phyloP scores from a whole-genome alignment of 2,888 invertebrate genomes.

The Gnatocerus cornutus region DNA sequence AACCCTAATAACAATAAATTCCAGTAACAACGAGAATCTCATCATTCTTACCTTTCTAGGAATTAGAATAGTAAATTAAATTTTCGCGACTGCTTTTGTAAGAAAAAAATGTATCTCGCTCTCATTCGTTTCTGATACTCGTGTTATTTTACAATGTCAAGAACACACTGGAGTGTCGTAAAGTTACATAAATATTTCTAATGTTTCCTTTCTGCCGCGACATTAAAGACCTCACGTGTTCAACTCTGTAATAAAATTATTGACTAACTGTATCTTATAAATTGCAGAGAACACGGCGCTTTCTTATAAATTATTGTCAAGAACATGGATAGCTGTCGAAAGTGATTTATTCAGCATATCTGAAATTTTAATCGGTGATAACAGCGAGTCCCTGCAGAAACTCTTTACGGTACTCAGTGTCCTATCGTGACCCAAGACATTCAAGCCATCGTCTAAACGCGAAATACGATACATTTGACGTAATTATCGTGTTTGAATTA shows the following conservation, averaged over 20 bases:
- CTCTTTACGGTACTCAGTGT: not conserved
- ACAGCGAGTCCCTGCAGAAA: slow-evolving; percentile 12
- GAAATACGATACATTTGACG: not conserved
- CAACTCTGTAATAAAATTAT: slow-evolving; percentile 31
- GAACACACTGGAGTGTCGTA: slow-evolving; percentile 23
- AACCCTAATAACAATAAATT: slow-evolving; percentile 11
- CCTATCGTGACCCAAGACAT: not conserved
- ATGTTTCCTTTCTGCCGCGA: slow-evolving; percentile 26
- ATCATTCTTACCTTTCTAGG: not conserved
- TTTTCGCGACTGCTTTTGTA: not conserved
- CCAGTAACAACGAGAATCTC: not conserved
- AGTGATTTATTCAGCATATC: slow-evolving; percentile 33
- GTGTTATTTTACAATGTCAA: slow-evolving; percentile 20
- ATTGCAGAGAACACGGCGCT: slow-evolving; percentile 27
- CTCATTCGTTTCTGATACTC: slow-evolving; percentile 11
- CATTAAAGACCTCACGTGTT: slow-evolving; percentile 39
- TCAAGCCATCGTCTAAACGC: too few species aligned
- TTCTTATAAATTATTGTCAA: slow-evolving; percentile 33
- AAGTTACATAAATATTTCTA: slow-evolving; percentile 33
- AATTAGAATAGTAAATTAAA: slow-evolving; percentile 2
- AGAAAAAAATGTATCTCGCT: not conserved
- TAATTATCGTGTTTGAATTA: not conserved
- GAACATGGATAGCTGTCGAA: slow-evolving; percentile 35
- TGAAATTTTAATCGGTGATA: slow-evolving; percentile 24
- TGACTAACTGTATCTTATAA: slow-evolving; percentile 39